These are phyloP conservation scores for Parnassius glacialis DNA, from an alignment of 2,888 invertebrate species.

Conservation along the genomic window DNA sequence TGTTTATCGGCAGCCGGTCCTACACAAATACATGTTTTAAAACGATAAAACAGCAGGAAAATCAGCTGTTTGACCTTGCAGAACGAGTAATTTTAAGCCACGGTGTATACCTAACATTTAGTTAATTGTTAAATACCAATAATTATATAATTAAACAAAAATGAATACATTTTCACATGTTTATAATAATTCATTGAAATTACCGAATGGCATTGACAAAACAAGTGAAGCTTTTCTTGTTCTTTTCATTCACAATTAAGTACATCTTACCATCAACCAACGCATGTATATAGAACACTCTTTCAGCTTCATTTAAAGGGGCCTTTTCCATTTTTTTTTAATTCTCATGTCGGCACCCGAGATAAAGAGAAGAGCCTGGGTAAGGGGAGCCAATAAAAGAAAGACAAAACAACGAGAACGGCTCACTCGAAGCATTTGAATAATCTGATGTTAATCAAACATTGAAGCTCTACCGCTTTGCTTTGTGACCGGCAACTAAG, in stretches of 20 bases:
- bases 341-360: slow-evolving; percentile 75
- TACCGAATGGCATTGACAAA: slow-evolving; percentile 53
- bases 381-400: slow-evolving; percentile 66
- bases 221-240: slow-evolving; percentile 51
- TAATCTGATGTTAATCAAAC: slow-evolving; percentile 81
- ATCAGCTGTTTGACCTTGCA: slow-evolving; percentile 42
- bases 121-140: slow-evolving; percentile 11
- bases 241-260: slow-evolving; percentile 68
- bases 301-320: slow-evolving; percentile 72
- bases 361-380: slow-evolving; percentile 73
- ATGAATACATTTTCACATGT: slow-evolving; percentile 50
- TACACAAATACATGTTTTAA: slow-evolving; percentile 25
- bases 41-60: slow-evolving; percentile 44
- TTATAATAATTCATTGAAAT: slow-evolving; percentile 43
- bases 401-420: slow-evolving; percentile 72
- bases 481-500: slow-evolving; percentile 34
- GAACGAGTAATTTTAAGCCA: slow-evolving; percentile 16
- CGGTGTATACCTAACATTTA: slow-evolving; percentile 15
- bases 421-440: slow-evolving; percentile 76
- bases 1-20: slow-evolving; percentile 23
- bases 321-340: slow-evolving; percentile 60
- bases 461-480: slow-evolving; percentile 53
- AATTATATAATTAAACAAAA: slow-evolving; percentile 16
- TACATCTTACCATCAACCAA: slow-evolving; percentile 63
- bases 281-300: slow-evolving; percentile 72